Evolutionary conservation across 2,113 vertebrate species (phyloP).

Genomic region (Toxotes chatareus): DNA sequence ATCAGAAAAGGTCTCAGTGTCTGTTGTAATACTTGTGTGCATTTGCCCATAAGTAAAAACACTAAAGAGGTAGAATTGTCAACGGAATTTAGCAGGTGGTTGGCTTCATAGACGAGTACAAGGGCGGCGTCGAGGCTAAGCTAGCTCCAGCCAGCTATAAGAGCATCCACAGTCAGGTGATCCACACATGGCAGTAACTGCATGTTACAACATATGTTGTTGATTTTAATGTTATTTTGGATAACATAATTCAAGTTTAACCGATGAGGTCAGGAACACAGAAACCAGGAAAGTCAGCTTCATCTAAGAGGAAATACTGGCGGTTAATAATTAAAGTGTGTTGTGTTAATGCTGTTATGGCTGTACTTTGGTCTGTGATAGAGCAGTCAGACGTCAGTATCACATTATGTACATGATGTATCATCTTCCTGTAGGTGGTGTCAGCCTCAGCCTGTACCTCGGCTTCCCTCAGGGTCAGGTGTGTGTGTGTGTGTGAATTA

Average conservation of each 20-base stretch:
- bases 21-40: rapidly evolving
- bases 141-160: background rate
- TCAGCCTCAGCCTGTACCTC: background rate
- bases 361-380: background rate
- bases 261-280: no score
- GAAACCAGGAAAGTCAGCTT: background rate
- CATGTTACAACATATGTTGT: background rate
- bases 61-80: background rate
- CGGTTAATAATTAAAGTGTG: background rate
- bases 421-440: conserved; percentile 2
- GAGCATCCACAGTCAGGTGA: background rate
- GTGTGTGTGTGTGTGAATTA: conserved; percentile 29
- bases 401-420: background rate
- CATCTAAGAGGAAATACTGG: rapidly evolving
- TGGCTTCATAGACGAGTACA: rapidly evolving
- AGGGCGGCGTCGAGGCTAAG: background rate
- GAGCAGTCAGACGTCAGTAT: background rate
- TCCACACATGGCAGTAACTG: no score
- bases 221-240: no score
- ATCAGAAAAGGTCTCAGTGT: rapidly evolving
- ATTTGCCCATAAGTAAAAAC: background rate
- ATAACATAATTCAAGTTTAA: no score
- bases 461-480: background rate
- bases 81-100: background rate
- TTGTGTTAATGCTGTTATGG: background rate